Evolutionary conservation across 2,113 vertebrate genomes (phyloP).

Genomic region (Arvicanthis niloticus): DNA sequence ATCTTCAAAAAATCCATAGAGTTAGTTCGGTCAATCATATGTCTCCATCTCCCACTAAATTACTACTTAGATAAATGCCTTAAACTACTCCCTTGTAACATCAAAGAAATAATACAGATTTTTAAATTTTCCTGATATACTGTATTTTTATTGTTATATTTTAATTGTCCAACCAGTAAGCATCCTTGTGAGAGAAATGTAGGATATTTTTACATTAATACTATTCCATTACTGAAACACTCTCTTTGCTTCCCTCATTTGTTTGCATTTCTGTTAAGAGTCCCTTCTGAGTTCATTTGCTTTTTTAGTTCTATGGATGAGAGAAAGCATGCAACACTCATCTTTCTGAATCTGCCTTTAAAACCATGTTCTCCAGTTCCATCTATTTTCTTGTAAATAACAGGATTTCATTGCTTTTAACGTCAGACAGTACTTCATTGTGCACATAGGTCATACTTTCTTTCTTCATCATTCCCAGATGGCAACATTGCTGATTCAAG

Average conservation of each 20-base stretch:
- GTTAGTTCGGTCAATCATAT: not conserved
- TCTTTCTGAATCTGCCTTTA: not conserved
- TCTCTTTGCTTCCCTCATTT: not conserved
- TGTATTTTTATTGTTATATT: not conserved
- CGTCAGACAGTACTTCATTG: not conserved
- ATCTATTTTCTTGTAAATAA: not conserved
- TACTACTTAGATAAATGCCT: not conserved
- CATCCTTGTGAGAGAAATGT: not conserved
- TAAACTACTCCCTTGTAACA: not conserved
- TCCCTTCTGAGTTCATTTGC: not conserved
- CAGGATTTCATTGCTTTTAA: not conserved
- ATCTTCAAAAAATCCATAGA: not conserved
- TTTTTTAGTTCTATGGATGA: not conserved
- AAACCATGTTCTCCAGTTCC: not conserved
- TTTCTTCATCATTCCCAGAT: not conserved
- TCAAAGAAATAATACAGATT: not conserved
- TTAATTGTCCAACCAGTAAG: not conserved
- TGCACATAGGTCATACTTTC: not conserved
- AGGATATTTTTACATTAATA: not conserved
- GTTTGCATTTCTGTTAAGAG: not conserved
- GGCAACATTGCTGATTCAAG: not conserved
- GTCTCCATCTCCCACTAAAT: not conserved
- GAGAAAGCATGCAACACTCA: not conserved
- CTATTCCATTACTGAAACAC: not conserved
- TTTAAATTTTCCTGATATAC: not conserved